Conservation (phyloP, 2,113 vertebrate species). For the Colius striatus region DNA sequence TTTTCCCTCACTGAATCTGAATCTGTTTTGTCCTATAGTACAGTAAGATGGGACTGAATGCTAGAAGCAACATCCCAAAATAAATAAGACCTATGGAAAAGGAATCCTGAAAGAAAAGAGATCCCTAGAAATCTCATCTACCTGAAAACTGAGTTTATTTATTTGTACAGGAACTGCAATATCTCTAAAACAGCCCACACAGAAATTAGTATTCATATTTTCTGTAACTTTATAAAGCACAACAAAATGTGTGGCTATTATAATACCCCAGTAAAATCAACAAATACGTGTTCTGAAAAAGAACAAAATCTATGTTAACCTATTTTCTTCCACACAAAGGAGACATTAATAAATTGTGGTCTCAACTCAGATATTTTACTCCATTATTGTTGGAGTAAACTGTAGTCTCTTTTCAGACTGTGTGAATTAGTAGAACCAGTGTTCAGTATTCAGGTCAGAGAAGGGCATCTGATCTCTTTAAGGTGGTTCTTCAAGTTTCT, state of each 20-base stretch:
- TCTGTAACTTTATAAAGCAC: neutral
- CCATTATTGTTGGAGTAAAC: neutral
- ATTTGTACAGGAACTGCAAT: neutral
- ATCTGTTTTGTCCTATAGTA: neutral
- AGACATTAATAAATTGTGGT: neutral
- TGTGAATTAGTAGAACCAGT: neutral
- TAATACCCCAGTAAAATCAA: neutral
- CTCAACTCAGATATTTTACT: neutral
- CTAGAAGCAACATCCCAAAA: neutral
- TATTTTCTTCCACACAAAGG: neutral
- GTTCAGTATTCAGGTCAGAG: neutral
- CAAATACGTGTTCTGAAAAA: neutral
- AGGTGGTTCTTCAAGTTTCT: neutral
- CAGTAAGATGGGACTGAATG: neutral
- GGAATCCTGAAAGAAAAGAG: neutral
- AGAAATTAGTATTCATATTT: neutral
- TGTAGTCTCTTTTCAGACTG: neutral
- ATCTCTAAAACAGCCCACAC: neutral
- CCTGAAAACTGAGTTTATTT: neutral
- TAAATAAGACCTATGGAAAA: neutral
- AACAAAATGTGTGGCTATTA: neutral
- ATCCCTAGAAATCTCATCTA: neutral
- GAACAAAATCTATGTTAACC: neutral
- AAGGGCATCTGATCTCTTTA: neutral
- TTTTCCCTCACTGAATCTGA: neutral